Percentiles rank a stretch among this genome's conserved stretches.
These are phyloP conservation scores for Platycercus adscitus DNA, from an alignment of 2,113 vertebrate species.

Conservation along the genomic window DNA sequence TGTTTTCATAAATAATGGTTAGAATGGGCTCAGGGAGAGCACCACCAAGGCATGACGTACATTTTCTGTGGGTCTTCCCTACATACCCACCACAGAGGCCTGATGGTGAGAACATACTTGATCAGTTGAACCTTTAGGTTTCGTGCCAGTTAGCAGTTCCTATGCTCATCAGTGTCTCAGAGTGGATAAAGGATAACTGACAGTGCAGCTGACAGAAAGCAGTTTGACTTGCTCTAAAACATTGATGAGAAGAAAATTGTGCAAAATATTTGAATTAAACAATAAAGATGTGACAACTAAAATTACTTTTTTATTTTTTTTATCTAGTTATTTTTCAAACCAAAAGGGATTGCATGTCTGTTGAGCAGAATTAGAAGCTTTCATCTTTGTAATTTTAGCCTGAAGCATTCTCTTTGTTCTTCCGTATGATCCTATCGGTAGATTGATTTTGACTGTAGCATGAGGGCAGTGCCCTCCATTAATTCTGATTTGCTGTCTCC, in stretches of 20 bases:
- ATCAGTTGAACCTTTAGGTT: background rate
- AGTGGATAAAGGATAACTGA: background rate
- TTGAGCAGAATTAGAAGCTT: constrained; percentile 27
- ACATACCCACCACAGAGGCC: background rate
- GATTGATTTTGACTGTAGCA: constrained; percentile 58
- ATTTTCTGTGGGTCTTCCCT: background rate
- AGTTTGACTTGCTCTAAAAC: background rate
- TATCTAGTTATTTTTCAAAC: constrained; percentile 50
- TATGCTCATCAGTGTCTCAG: background rate
- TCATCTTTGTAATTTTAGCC: constrained; percentile 17
- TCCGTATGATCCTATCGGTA: background rate
- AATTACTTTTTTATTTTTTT: constrained; percentile 27
- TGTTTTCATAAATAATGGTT: background rate
- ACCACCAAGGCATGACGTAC: background rate
- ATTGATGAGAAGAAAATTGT: background rate
- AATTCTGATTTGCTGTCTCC: constrained; percentile 19
- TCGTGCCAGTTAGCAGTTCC: background rate
- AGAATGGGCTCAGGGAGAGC: background rate
- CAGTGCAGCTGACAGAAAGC: background rate
- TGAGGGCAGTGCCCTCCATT: constrained; percentile 9
- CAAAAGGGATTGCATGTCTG: background rate
- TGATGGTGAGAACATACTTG: background rate
- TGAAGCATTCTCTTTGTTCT: constrained; percentile 47
- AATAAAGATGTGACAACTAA: constrained; percentile 24
- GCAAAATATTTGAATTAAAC: background rate